These are phyloP conservation scores for Macrobrachium rosenbergii DNA, from an alignment of 1,140 invertebrate species.

Conservation along the genomic window DNA sequence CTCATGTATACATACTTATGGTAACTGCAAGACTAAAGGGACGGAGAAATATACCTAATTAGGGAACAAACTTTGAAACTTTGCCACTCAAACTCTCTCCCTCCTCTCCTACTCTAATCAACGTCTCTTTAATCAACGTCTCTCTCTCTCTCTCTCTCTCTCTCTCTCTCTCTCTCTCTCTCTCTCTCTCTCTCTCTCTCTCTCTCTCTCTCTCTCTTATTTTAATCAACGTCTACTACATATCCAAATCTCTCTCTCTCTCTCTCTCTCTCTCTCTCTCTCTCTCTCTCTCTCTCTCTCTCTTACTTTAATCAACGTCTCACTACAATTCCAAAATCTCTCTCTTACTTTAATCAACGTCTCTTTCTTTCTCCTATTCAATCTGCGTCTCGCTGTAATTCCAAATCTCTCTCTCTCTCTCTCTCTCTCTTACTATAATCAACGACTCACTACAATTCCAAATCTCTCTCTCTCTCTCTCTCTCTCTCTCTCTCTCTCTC, in stretches of 20 bases:
- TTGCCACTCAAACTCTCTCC: not conserved
- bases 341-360: too few species aligned
- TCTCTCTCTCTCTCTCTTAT: not conserved
- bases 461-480: conserved; percentile 17
- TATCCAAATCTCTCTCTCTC: not conserved
- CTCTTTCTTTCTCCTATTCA: conserved; percentile 5
- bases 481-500: conserved; percentile 9
- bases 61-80: too few species aligned
- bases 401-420: not conserved
- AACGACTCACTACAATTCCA: too few species aligned
- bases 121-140: not conserved
- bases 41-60: not conserved
- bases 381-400: not conserved
- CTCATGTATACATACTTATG: not conserved
- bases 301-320: not conserved
- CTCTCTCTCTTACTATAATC: too few species aligned
- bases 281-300: conserved; percentile 14
- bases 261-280: conserved; percentile 10
- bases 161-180: not conserved
- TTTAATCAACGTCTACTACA: not conserved
- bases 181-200: not conserved
- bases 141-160: not conserved
- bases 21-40: not conserved
- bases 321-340: not conserved
- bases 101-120: not conserved